Evolutionary conservation across 1,140 invertebrate genomes (phyloP), one percentile per base, ranked within the genome.

Genomic region (Dysdera silvatica): DNA sequence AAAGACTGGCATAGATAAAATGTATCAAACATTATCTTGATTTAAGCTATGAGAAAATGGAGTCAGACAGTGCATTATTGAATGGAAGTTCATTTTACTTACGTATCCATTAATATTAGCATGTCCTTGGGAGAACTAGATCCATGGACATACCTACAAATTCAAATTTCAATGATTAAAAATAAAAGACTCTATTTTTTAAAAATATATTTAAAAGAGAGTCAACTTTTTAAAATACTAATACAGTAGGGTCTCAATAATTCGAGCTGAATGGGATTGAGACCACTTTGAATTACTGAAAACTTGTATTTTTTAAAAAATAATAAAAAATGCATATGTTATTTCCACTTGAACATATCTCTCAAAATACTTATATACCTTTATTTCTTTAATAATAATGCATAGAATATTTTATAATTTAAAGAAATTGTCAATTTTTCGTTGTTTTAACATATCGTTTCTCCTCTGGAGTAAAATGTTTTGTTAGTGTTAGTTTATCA

Each of bases 41-140:
- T 37, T 7, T 37, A 37, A 16, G 7, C 33, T 37, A 37, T 37
- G 45, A 31, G 43, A 16, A 57, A 29, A 24, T 33, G n/a, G 4
- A 26, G 16, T 32, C 28, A 62, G 40, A 12, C 33, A 40, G 12
- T 28, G 49, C 24, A 63, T 16, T 33, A 32, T 16, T 6, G 3
- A 18, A 20, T 32, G 3, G 4, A 54, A 33, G 16, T 35, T 3
- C 14, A 45, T 52, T 43, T 41, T 51, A 71, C 75, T 72, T 70
- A 80, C 78, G 74, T 73, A 68, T 84, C 82, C 49, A 84, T 68
- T 63, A 84, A 70, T 41, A 84, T 82, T 10, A 84, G 64, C 48
- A 84, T 74, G 70, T 82, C 81, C 70, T 82, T 84, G 0, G 81
- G 79, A 26, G 80, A 79, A 1, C 80, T 79, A 4, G 81, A 78